phyloP scores from a whole-genome alignment of 37 sponge, comb jelly and placozoan genomes.

The Sycon ciliatum region DNA sequence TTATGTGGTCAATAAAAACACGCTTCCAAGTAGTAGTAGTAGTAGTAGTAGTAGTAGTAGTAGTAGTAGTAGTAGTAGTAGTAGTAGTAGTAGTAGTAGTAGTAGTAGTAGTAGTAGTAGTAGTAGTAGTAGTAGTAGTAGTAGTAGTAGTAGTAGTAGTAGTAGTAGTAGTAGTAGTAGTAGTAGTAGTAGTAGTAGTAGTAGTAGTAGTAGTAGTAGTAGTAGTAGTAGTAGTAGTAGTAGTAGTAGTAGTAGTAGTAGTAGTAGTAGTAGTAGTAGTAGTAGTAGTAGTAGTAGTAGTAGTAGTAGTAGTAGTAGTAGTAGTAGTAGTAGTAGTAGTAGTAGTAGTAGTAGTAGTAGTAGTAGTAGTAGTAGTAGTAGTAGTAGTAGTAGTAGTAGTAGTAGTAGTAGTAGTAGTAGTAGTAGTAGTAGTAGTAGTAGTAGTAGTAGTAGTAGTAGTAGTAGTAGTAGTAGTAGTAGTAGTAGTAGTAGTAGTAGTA shows the following conservation, averaged over 20 bases:
- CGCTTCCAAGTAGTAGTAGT: no score
- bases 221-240: conserved; percentile 9
- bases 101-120: conserved; percentile 9
- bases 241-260: conserved; percentile 9
- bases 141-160: conserved; percentile 9
- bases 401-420: conserved; percentile 2
- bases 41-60: conserved; percentile 9
- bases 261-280: conserved; percentile 2
- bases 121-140: conserved; percentile 9
- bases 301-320: conserved; percentile 2
- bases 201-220: conserved; percentile 9
- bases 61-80: conserved; percentile 9
- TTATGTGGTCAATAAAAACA: no score
- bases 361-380: conserved; percentile 9
- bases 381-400: conserved; percentile 2
- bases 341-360: conserved; percentile 2
- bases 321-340: not conserved
- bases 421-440: conserved; percentile 9
- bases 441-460: conserved; percentile 9
- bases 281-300: conserved; percentile 9
- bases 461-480: conserved; percentile 2
- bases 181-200: conserved; percentile 9
- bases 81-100: conserved; percentile 9
- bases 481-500: conserved; percentile 9
- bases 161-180: conserved; percentile 9